Evolutionary conservation across 2,797 vertebrate species (phyloP).

Genomic region (Sebastes trivittatus): DNA sequence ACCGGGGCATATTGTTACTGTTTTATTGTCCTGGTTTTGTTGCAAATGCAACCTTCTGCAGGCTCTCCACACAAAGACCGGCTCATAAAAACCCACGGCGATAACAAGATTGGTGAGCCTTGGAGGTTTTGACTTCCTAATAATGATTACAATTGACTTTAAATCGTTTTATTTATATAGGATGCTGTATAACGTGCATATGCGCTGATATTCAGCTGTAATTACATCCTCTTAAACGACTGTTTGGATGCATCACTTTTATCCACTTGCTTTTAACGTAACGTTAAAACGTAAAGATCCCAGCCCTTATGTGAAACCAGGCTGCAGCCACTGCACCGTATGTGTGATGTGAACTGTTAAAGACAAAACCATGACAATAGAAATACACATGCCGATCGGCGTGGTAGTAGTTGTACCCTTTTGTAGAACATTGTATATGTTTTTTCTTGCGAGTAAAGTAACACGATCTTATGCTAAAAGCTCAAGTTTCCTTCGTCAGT

Average conservation of each 20-base stretch:
- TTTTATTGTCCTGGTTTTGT: slow-evolving; percentile 7
- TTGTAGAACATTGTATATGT: background rate
- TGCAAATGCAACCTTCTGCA: background rate
- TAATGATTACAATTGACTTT: background rate
- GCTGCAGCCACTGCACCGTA: background rate
- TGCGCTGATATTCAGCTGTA: background rate
- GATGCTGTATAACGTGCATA: background rate
- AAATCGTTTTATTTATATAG: background rate
- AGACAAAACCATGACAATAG: background rate
- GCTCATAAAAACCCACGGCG: slow-evolving; percentile 26
- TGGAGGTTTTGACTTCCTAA: background rate
- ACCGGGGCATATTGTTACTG: background rate
- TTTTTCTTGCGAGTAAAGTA: background rate
- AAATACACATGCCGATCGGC: background rate
- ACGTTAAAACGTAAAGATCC: background rate
- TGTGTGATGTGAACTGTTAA: background rate
- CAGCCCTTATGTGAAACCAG: background rate
- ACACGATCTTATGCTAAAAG: background rate
- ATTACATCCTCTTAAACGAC: background rate
- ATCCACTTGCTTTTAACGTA: background rate
- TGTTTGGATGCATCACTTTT: background rate
- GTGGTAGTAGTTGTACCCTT: background rate
- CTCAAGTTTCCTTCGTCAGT: background rate
- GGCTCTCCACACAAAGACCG: slow-evolving; percentile 66
- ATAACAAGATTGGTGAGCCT: background rate